phyloP scores from a whole-genome alignment of 2,113 vertebrate genomes.

The Varanus salvator region DNA sequence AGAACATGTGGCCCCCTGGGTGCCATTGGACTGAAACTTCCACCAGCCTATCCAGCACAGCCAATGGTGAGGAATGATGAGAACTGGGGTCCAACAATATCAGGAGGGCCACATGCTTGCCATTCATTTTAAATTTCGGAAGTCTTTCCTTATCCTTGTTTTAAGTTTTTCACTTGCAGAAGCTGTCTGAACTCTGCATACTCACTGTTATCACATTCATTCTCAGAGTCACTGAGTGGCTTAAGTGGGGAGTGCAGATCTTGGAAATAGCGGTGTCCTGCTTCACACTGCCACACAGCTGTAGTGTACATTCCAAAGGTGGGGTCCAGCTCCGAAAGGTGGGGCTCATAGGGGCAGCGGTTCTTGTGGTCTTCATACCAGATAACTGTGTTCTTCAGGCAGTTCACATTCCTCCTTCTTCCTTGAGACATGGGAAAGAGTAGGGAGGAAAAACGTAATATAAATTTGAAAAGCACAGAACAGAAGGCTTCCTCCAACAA shows the following conservation, averaged over 20 bases:
- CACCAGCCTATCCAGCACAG: no score
- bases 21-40: no score
- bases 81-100: no score
- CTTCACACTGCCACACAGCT: conserved; percentile 88
- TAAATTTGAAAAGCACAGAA: background rate
- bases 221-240: conserved; percentile 81
- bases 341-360: conserved; percentile 87
- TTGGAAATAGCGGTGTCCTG: conserved; percentile 88
- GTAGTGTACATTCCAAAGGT: conserved; percentile 82
- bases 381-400: conserved; percentile 82
- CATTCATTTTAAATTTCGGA: no score
- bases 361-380: conserved; percentile 90
- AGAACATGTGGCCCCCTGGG: no score
- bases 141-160: no score
- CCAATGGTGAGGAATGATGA: no score
- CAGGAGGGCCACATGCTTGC: no score
- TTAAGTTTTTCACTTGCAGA: background rate
- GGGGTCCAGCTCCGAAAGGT: conserved; percentile 82
- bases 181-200: background rate
- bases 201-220: conserved; percentile 67
- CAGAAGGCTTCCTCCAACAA: background rate
- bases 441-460: background rate
- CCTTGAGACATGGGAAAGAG: conserved; percentile 63
- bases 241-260: conserved; percentile 82
- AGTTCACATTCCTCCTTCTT: conserved; percentile 80